Evolutionary conservation across 2,113 vertebrate genomes (phyloP), one percentile per base, ranked within the genome.

Genomic region (Ramphastos sulfuratus): DNA sequence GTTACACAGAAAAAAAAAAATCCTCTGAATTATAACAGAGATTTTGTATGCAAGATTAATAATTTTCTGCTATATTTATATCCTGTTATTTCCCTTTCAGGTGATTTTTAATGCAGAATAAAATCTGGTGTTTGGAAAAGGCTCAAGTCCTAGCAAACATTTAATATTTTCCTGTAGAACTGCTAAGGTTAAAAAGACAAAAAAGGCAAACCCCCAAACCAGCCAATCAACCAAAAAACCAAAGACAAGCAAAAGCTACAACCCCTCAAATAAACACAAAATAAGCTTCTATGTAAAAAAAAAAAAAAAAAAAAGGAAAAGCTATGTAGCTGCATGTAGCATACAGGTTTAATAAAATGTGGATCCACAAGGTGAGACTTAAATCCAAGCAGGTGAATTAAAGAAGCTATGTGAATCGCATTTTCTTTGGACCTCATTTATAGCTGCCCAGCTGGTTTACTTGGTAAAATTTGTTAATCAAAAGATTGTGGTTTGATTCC

Each of bases 391-490:
- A 65, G 33, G 16, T 79, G 31, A 92, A 87, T 92, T 92, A 82
- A 74, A 87, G 75, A 93, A 72, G n/a, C 61, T 74, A 28, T 48
- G 58, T 64, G 69, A 94, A 92, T 1, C 83, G 54, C 42, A 58
- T n/a, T 90, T 78, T 84, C 31, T 3, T 93, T 83, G 89, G 37
- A 63, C 72, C 64, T 94, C 60, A 82, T 83, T 95, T 85, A 89
- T 56, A 92, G 87, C 72, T 85, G 75, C 33, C 60, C 75, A 87
- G 64, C 84, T 71, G 54, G 91, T 86, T 90, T 72, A 63, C 66
- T 37, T 50, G 64, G 52, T 64, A 74, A 61, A 66, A 83, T 87
- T 31, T 93, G 75, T 82, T 72, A 95, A 91, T 89, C 85, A 95
- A 91, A 96, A 70, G 4, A 59, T 52, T 16, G 21, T 11, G 46